Percentiles rank a stretch among this genome's conserved stretches.
Evolutionary conservation across 2,797 vertebrate genomes (phyloP).

Genomic region (Acanthurus lineatus): DNA sequence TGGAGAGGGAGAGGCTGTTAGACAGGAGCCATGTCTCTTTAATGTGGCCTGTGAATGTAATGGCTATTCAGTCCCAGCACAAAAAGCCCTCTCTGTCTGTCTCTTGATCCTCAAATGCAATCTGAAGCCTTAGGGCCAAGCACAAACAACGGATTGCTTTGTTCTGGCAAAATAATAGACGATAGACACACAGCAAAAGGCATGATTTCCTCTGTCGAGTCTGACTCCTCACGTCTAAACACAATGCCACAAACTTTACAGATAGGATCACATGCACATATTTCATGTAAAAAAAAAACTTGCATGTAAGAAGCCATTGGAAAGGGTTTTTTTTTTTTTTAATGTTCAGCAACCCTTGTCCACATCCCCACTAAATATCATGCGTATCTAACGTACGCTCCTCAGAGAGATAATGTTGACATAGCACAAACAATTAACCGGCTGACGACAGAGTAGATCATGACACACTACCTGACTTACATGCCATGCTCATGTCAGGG

Average conservation of each 20-base stretch:
- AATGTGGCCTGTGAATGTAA: slow-evolving; percentile 71
- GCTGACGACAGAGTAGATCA: slow-evolving; percentile 35
- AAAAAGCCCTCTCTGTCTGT: slow-evolving; percentile 76
- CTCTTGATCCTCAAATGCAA: slow-evolving; percentile 75
- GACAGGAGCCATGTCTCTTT: slow-evolving; percentile 73
- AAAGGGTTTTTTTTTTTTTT: neutral
- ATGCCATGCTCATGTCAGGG: slow-evolving; percentile 1
- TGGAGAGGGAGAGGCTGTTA: slow-evolving; percentile 70
- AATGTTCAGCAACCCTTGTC: neutral
- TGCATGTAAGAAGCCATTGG: neutral
- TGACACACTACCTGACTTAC: slow-evolving; percentile 29
- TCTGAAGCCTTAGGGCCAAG: slow-evolving; percentile 69
- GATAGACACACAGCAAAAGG: slow-evolving; percentile 58
- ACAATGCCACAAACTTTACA: slow-evolving; percentile 25
- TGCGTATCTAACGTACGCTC: slow-evolving; percentile 5
- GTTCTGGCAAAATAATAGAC: slow-evolving; percentile 66
- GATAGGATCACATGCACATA: slow-evolving; percentile 1
- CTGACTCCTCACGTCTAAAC: slow-evolving; percentile 44
- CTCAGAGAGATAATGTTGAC: slow-evolving; percentile 32
- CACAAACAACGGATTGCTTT: slow-evolving; percentile 75
- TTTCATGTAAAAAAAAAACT: slow-evolving; percentile 16
- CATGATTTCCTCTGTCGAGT: slow-evolving; percentile 51
- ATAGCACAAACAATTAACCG: slow-evolving; percentile 35
- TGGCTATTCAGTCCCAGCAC: slow-evolving; percentile 75
- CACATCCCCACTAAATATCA: slow-evolving; percentile 1